These are phyloP conservation scores for Turnix velox DNA, from an alignment of 2,113 vertebrate genomes.

Conservation along the genomic window DNA sequence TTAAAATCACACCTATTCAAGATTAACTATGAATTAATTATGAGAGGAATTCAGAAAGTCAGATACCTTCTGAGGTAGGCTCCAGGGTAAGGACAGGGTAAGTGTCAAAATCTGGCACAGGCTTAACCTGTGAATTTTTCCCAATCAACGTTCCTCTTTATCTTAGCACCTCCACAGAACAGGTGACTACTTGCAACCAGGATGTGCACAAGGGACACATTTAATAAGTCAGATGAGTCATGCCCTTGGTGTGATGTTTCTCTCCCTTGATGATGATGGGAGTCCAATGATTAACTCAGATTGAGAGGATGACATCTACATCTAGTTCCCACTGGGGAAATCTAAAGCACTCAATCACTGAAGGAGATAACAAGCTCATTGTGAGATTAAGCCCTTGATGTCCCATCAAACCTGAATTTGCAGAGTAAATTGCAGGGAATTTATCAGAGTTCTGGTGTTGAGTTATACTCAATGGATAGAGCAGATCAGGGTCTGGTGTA, in stretches of 20 bases:
- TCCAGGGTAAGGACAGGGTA: neutral
- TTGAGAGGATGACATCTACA: neutral
- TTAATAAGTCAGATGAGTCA: neutral
- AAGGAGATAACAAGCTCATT: neutral
- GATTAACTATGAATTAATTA: conserved; percentile 68
- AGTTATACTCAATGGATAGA: neutral
- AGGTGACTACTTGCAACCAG: neutral
- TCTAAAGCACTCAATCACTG: neutral
- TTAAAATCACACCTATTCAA: conserved; percentile 65
- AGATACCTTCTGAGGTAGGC: neutral
- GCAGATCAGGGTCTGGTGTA: neutral
- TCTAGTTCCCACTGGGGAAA: neutral
- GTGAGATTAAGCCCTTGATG: neutral
- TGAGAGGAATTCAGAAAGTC: conserved; percentile 41
- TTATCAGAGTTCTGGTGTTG: neutral
- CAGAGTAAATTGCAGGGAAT: neutral
- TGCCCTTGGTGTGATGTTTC: neutral
- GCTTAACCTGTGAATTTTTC: neutral
- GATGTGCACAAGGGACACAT: neutral
- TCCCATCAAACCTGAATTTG: neutral
- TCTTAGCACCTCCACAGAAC: neutral
- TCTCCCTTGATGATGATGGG: neutral
- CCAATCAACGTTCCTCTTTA: neutral
- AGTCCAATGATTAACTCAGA: neutral
- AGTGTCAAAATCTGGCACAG: neutral